Evolutionary conservation across 2,888 invertebrate genomes (phyloP).

Genomic region (Macroteleia sp.): DNA sequence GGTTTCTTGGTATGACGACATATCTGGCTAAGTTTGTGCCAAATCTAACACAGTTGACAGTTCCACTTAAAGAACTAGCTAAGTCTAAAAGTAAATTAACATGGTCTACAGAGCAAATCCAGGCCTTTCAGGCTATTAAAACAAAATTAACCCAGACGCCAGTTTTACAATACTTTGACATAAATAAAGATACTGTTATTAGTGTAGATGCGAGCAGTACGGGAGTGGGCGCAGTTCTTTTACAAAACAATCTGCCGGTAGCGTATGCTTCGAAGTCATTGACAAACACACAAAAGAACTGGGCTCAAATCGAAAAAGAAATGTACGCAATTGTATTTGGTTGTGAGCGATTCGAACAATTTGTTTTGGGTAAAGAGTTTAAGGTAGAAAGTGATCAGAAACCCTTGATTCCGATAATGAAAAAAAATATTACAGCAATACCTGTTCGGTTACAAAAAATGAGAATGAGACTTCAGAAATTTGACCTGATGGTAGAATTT

Average conservation of each 20-base stretch:
- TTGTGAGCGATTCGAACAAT: conserved; percentile 62
- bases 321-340: conserved; percentile 62
- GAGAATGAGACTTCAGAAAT: conserved; percentile 54
- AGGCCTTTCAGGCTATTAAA: conserved; percentile 56
- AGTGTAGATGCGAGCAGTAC: conserved; percentile 67
- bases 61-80: conserved; percentile 15
- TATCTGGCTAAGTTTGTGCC: conserved; percentile 72
- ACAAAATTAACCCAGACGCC: conserved; percentile 37
- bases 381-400: conserved; percentile 70
- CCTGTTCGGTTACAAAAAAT: conserved; percentile 58
- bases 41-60: conserved; percentile 52
- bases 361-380: conserved; percentile 57
- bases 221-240: conserved; percentile 60
- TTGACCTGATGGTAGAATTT: conserved; percentile 51
- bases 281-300: conserved; percentile 41
- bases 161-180: conserved; percentile 57
- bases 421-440: conserved; percentile 19
- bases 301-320: conserved; percentile 66
- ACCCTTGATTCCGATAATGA: conserved; percentile 55
- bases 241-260: conserved; percentile 59
- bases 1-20: conserved; percentile 69
- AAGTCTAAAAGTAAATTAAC: neutral
- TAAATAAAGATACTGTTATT: conserved; percentile 21
- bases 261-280: conserved; percentile 61
- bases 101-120: conserved; percentile 42